These are phyloP conservation scores for Amazona vittata DNA, from an alignment of 2,113 vertebrate genomes.

Conservation along the genomic window DNA sequence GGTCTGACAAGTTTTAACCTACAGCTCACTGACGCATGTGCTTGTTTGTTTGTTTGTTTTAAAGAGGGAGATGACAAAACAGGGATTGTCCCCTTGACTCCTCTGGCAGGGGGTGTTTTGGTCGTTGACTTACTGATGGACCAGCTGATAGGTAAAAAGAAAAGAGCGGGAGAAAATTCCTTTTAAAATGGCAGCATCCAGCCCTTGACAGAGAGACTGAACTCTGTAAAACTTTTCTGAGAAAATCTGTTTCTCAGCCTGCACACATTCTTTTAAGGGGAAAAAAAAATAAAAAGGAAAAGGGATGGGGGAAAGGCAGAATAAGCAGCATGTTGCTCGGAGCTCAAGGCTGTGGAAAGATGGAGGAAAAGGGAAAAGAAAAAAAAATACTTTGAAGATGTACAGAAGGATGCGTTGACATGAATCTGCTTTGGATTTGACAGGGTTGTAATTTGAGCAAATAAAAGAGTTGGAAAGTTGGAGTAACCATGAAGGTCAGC, in stretches of 20 bases:
- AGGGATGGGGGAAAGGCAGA: not conserved
- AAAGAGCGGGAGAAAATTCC: not conserved
- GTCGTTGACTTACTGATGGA: not conserved
- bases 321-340: not conserved
- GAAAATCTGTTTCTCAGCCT: not conserved
- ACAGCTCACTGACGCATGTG: not conserved
- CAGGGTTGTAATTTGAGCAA: not conserved
- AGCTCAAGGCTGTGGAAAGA: not conserved
- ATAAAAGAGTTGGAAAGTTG: not conserved
- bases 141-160: not conserved
- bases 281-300: not conserved
- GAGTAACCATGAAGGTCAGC: not conserved
- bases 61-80: not conserved
- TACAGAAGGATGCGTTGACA: not conserved
- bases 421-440: not conserved
- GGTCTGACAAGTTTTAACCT: not conserved
- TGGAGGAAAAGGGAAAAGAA: not conserved
- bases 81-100: not conserved
- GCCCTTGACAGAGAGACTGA: not conserved
- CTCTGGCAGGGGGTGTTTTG: accelerated
- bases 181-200: not conserved
- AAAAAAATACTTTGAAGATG: not conserved
- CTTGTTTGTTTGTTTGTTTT: not conserved
- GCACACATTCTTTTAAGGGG: not conserved
- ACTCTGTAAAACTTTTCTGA: not conserved